Evolutionary conservation across 2,888 invertebrate species (phyloP).

Genomic region (Orthosia cruda): DNA sequence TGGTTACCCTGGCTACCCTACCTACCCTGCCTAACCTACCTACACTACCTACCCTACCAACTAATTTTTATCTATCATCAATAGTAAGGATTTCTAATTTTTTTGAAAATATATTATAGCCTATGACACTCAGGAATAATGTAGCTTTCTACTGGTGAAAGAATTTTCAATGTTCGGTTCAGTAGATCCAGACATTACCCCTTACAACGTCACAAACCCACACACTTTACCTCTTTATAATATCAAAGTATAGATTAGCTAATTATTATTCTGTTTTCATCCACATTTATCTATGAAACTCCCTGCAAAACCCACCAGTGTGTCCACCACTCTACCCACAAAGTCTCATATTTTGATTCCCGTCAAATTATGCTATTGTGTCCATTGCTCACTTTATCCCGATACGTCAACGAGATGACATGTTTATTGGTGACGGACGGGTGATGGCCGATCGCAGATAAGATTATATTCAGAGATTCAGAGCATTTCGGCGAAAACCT

Average conservation of each 20-base stretch:
- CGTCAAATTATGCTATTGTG: conserved; percentile 89
- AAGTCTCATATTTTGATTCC: conserved; percentile 81
- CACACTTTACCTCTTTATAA: too few species aligned
- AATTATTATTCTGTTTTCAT: neutral
- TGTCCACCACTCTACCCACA: conserved; percentile 37
- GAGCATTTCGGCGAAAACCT: conserved; percentile 72
- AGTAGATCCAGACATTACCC: too few species aligned
- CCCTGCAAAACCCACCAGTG: conserved; percentile 38
- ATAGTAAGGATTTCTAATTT: too few species aligned
- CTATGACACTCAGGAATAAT: too few species aligned
- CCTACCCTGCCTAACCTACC: too few species aligned
- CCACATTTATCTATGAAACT: neutral
- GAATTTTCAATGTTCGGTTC: too few species aligned
- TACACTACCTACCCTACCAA: too few species aligned
- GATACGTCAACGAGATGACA: conserved; percentile 82
- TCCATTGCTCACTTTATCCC: conserved; percentile 82
- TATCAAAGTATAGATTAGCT: rapidly evolving
- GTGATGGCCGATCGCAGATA: conserved; percentile 79
- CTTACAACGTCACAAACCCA: too few species aligned
- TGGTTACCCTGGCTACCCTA: too few species aligned
- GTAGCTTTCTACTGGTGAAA: too few species aligned
- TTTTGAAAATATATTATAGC: too few species aligned
- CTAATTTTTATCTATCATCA: too few species aligned
- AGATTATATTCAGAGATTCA: conserved; percentile 83
- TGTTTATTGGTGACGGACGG: conserved; percentile 87